Base-by-base conservation (phyloP, 2,113 vertebrate species). In the Neotoma lepida region DNA sequence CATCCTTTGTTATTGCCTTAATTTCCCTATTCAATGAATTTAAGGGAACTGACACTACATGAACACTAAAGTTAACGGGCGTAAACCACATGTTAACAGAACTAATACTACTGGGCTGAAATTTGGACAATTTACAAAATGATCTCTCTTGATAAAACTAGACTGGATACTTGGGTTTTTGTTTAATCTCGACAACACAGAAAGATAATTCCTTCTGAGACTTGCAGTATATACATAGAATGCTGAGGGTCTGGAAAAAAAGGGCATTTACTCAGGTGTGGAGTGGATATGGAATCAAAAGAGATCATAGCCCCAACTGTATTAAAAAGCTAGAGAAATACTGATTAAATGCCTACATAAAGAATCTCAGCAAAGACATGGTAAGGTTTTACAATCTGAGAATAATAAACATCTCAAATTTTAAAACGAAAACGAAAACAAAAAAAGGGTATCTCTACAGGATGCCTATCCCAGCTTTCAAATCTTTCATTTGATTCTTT, bases 71-170 rank as follows among this genome's bases (percentile, higher is more conserved):
- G 33, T 91, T 88, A 95, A 95, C 63, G 88, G 90, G 90, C 94
- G 54, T 96, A 94, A 94, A 93, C 73, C 63, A 82, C 35, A 33
- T 54, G 28, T 95, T 93, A 91, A 89, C 51, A 96, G 54, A 96
- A 66, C 51, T 46, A 54, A 78, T 89, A 71, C 89, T 78, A 86
- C 54, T 86, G 61, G 26, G 66, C 85, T 92, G 58, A 94, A 94
- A 91, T 95, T 63, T 94, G 93, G 63, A 91, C 87, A 71, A 61
- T 73, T 94, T 94, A 58, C n/a, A 94, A 96, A 96, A 71, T 58
- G 35, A 30, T 93, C 33, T 92, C 44, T 63, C 74, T 81, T 93
- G 82, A 89, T 73, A 77, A 91, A 86, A 61, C 76, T 90, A 56
- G 22, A 54, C 8, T 89, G 46, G 20, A 58, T 71, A 58, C 44